Evolutionary conservation across 1,140 invertebrate species (phyloP).

Genomic region (Acromyrmex echinatior): DNA sequence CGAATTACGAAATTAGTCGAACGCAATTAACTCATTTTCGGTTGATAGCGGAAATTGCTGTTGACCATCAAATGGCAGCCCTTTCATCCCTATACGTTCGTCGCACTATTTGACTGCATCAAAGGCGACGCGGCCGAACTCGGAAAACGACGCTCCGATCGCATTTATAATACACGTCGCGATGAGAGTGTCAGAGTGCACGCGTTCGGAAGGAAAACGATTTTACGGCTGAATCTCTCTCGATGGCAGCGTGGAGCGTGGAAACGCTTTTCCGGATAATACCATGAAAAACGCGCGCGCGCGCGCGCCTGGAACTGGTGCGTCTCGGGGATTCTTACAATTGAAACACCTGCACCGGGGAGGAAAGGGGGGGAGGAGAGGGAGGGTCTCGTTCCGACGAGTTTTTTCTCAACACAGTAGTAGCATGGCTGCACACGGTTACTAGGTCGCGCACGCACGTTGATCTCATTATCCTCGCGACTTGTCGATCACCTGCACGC

Average conservation of each 20-base stretch:
- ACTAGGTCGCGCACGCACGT: constrained; percentile 54
- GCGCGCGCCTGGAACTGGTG: constrained; percentile 22
- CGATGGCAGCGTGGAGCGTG: constrained; percentile 31
- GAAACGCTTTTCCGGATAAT: constrained; percentile 60
- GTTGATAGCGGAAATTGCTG: constrained; percentile 39
- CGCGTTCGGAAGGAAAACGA: constrained; percentile 44
- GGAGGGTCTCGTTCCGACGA: constrained; percentile 65
- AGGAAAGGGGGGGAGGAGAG: background rate
- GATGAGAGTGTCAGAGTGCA: constrained; percentile 50
- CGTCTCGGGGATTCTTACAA: constrained; percentile 64
- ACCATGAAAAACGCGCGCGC: constrained; percentile 61
- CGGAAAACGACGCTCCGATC: constrained; percentile 44
- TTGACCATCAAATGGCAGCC: constrained; percentile 4
- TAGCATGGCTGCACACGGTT: constrained; percentile 26
- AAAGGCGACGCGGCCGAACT: constrained; percentile 36
- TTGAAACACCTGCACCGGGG: constrained; percentile 58
- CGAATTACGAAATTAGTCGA: constrained; percentile 23
- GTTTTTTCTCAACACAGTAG: constrained; percentile 62
- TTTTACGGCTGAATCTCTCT: constrained; percentile 47
- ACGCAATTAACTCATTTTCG: constrained; percentile 37
- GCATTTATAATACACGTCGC: constrained; percentile 57
- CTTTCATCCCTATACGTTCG: background rate
- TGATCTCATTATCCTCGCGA: constrained; percentile 43
- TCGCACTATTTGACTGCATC: constrained; percentile 27
- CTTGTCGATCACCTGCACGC: background rate